These are phyloP conservation scores for Pimpla rufipes DNA, from an alignment of 2,888 invertebrate genomes.

Conservation along the genomic window DNA sequence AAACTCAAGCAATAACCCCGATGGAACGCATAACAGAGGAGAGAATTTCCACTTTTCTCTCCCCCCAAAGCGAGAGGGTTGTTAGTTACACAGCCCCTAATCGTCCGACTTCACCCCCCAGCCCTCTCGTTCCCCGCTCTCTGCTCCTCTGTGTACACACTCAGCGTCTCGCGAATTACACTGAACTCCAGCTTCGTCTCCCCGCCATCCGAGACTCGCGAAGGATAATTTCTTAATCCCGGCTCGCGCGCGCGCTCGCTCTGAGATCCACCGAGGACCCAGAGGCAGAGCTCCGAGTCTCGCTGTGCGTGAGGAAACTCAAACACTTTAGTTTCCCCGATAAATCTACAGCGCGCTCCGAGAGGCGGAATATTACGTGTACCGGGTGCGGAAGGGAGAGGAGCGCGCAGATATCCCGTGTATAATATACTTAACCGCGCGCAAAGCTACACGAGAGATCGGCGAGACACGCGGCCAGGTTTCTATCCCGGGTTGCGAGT, in stretches of 20 bases:
- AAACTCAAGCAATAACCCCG: background rate
- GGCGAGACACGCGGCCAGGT: constrained; percentile 50
- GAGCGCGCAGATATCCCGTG: constrained; percentile 7
- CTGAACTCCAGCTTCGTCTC: constrained; percentile 6
- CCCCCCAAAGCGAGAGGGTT: background rate
- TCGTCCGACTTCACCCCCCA: background rate
- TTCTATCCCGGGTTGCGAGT: constrained; percentile 19
- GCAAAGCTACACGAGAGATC: constrained; percentile 58
- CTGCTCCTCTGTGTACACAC: constrained; percentile 12
- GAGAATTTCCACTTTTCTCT: background rate
- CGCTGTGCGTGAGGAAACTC: constrained; percentile 54
- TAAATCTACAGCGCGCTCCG: constrained; percentile 52
- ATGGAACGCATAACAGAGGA: background rate
- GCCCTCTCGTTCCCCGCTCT: background rate
- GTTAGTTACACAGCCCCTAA: background rate
- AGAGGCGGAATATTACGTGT: constrained; percentile 48
- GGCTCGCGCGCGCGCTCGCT: background rate
- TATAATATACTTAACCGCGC: constrained; percentile 61
- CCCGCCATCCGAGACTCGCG: constrained; percentile 8
- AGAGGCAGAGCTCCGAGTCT: constrained; percentile 32
- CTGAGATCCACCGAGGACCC: no score
- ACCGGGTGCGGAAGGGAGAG: background rate
- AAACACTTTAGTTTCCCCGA: constrained; percentile 66
- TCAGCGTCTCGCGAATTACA: constrained; percentile 25
- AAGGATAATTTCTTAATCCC: constrained; percentile 66